Base-by-base conservation (phyloP, 2,888 invertebrate genomes). In the Xestia rhomboidea region DNA sequence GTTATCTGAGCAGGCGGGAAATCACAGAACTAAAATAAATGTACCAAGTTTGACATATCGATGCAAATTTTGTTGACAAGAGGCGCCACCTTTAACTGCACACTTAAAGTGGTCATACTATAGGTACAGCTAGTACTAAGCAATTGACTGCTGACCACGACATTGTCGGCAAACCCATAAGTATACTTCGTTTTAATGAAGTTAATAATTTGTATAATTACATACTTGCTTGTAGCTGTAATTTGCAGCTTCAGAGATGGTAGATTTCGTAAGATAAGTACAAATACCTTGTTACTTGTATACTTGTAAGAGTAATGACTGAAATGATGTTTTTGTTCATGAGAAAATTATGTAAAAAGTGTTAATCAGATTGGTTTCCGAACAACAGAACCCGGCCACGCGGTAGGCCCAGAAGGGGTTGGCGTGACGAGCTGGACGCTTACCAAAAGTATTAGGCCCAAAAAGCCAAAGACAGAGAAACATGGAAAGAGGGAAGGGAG, bases 131-230 rank as follows among this genome's bases (percentile, higher is more conserved):
- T 60, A 27, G 18, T 68, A 7, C 68, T 44, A 27, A 54, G 70
- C 68, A 70, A 57, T 71, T n/a, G n/a, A 64, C 62, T 38, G 38
- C 38, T 57, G 34, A 68, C 27, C 2, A 46, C 63, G 44, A 66
- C 68, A 51, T 63, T 67, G 41, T 49, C 49, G 11, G 27, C 44
- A 68, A 67, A 54, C 7, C 63, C 68, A 63, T 70, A 63, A 34
- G 30, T 62, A 57, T 41, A 63, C 38, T 41, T 54, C 11, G 63
- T 34, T 24, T 8, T 68, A 81, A 68, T 63, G 21, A 34, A 49
- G 60, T 49, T 72, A 38, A 30, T 73, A 57, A 69, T 82, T 73
- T 38, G 21, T 77, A 51, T 63, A 73, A 77, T 73, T 73, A 69
- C 44, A 62, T 49, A 41, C 27, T 8, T 30, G 34, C 24, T 54